Percentiles rank a stretch among this genome's conserved stretches.
These are phyloP conservation scores for Colossoma macropomum DNA, from an alignment of 2,113 vertebrate genomes.

Conservation along the genomic window DNA sequence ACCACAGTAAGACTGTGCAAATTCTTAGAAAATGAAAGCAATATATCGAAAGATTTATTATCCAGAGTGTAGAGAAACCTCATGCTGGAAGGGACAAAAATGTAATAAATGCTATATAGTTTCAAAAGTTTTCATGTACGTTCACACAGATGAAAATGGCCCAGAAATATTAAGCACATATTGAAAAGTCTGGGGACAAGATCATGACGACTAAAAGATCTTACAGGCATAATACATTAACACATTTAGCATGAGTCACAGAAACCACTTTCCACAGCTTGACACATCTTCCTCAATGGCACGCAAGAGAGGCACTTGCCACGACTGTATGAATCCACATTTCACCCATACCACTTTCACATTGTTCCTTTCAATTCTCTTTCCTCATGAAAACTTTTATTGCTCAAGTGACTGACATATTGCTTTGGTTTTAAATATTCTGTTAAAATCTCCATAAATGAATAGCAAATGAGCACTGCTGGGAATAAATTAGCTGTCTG, in stretches of 20 bases:
- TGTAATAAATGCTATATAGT: not conserved
- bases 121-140: not conserved
- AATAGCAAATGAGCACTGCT: slow-evolving; percentile 69
- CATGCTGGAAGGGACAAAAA: not conserved
- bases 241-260: slow-evolving; percentile 29
- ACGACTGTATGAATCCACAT: slow-evolving; percentile 21
- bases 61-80: not conserved
- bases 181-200: slow-evolving; percentile 23
- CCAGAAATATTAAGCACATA: slow-evolving; percentile 14
- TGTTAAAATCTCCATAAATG: slow-evolving; percentile 73
- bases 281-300: not conserved
- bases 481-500: slow-evolving; percentile 74
- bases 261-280: slow-evolving; percentile 12
- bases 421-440: slow-evolving; percentile 66
- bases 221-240: slow-evolving; percentile 21
- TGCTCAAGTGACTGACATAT: slow-evolving; percentile 55
- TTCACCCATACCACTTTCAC: slow-evolving; percentile 21
- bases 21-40: not conserved
- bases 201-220: slow-evolving; percentile 13
- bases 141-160: slow-evolving; percentile 26
- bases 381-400: slow-evolving; percentile 47
- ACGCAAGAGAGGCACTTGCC: slow-evolving; percentile 53
- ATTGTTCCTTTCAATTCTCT: slow-evolving; percentile 48
- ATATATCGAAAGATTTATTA: slow-evolving; percentile 18
- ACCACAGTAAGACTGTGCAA: not conserved